These are phyloP conservation scores for Oscheius myriophilus DNA, from an alignment of 2,888 invertebrate genomes.

Conservation along the genomic window DNA sequence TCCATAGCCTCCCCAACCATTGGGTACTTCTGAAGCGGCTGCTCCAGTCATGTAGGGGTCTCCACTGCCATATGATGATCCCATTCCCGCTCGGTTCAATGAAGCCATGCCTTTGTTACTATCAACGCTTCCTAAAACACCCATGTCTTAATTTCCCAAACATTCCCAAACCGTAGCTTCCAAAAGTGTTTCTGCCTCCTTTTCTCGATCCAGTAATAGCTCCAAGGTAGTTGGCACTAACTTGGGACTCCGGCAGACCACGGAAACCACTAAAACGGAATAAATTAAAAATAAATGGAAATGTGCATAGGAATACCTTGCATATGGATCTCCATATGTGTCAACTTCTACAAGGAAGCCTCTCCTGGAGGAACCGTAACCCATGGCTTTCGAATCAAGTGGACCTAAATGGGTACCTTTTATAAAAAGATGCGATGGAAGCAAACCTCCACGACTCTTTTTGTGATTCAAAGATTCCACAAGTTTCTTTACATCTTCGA, in stretches of 20 bases:
- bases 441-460: conserved; percentile 8
- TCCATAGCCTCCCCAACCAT: conserved; percentile 21
- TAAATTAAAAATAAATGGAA: no score
- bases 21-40: conserved; percentile 1
- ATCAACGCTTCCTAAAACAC: conserved; percentile 27
- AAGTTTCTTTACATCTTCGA: conserved; percentile 25
- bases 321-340: conserved; percentile 29
- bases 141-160: background rate
- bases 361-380: conserved; percentile 20
- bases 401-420: conserved; percentile 8
- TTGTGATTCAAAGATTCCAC: conserved; percentile 29
- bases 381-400: conserved; percentile 7
- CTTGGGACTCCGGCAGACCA: conserved; percentile 32
- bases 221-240: conserved; percentile 22
- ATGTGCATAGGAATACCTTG: conserved; percentile 18
- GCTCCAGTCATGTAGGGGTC: conserved; percentile 26
- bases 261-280: conserved; percentile 30
- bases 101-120: conserved; percentile 28
- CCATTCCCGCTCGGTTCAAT: conserved; percentile 19
- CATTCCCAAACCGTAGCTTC: conserved; percentile 30
- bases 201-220: conserved; percentile 31
- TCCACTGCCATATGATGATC: background rate
- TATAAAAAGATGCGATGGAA: background rate
- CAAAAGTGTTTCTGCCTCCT: conserved; percentile 27
- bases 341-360: conserved; percentile 1